Evolutionary conservation across 1,140 invertebrate genomes (phyloP), one percentile per base, ranked within the genome.

Genomic region (Anthonomus grandis): DNA sequence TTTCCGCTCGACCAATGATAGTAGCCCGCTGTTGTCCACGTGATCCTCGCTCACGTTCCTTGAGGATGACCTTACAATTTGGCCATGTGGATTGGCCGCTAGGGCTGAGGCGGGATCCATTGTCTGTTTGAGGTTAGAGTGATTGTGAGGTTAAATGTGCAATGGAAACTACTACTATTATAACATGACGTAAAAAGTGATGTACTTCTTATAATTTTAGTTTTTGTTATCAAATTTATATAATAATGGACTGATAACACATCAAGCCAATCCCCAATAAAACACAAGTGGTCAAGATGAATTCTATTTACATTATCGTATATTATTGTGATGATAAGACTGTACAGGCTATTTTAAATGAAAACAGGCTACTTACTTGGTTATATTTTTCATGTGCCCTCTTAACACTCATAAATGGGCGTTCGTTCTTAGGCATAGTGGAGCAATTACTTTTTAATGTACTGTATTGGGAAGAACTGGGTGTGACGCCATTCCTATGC

Each of bases 321-420:
- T n/a, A n/a, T n/a, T n/a, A n/a, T n/a, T n/a, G n/a, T n/a, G n/a
- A n/a, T n/a, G n/a, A n/a, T n/a, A n/a, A n/a, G n/a, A n/a, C n/a
- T n/a, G n/a, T n/a, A n/a, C n/a, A n/a, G n/a, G n/a, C n/a, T n/a
- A n/a, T n/a, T n/a, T n/a, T n/a, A n/a, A n/a, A n/a, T n/a, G n/a
- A n/a, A n/a, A n/a, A n/a, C n/a, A n/a, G n/a, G n/a, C n/a, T n/a
- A n/a, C 38, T 55, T 61, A 71, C 70, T 55, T 70, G 64, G 15
- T 60, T 62, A 58, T 66, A 70, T 57, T 77, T 75, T 52, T 85
- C 83, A 64, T 84, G 82, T n/a, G 81, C 81, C 41, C 81, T 74
- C 66, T 84, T 85, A 10, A 84, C 77, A 2, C 79, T 76, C 42
- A 85, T 78, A 66, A 86, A 85, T 5, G 84, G 82, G 52, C 84